Conservation (phyloP, 2,797 vertebrate genomes). For the Cossypha niveicapilla region DNA sequence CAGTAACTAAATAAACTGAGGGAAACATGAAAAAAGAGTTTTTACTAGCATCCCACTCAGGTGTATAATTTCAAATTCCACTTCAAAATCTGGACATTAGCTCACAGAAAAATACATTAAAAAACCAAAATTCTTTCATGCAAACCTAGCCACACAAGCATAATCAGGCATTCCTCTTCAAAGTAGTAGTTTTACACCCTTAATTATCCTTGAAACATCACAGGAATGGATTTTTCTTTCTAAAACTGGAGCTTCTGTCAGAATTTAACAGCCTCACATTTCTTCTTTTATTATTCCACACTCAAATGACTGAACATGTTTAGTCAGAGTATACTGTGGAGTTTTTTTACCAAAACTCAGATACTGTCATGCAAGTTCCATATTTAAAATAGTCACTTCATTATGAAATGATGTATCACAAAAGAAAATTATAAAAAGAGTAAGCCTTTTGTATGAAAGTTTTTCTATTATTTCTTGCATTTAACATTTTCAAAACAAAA, state of each 20-base stretch:
- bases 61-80: constrained; percentile 50
- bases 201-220: background rate
- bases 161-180: background rate
- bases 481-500: background rate
- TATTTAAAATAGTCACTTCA: background rate
- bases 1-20: constrained; percentile 56
- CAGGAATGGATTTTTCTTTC: background rate
- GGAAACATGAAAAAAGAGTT: constrained; percentile 16
- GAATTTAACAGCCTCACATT: background rate
- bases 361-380: background rate
- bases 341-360: background rate
- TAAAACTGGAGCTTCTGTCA: background rate
- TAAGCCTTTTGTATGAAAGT: background rate
- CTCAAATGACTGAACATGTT: background rate
- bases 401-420: background rate
- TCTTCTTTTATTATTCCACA: background rate
- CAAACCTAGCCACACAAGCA: background rate
- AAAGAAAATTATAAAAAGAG: background rate
- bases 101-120: background rate
- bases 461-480: background rate
- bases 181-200: background rate
- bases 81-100: constrained; percentile 23
- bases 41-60: constrained; percentile 9
- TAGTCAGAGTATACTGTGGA: background rate
- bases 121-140: background rate